These are phyloP conservation scores for Lingula anatina DNA, from an alignment of 2,888 invertebrate species.

Conservation along the genomic window DNA sequence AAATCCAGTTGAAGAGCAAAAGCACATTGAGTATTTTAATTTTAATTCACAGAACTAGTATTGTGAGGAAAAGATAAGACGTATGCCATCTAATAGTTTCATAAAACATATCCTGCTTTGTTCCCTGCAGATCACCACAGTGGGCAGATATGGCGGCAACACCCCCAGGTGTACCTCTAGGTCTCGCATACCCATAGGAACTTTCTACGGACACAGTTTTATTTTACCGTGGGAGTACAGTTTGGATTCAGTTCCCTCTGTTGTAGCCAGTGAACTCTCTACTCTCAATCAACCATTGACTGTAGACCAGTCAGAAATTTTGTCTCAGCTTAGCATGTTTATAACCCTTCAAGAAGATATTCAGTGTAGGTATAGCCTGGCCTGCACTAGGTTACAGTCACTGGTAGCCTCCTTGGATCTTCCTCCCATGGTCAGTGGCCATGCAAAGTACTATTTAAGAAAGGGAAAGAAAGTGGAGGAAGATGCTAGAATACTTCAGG, in stretches of 20 bases:
- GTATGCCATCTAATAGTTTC: too few species aligned
- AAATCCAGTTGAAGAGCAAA: too few species aligned
- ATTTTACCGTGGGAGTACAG: conserved; percentile 62
- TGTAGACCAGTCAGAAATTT: conserved; percentile 28
- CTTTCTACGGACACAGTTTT: conserved; percentile 85
- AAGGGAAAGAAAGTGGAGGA: conserved; percentile 58
- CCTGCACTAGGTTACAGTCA: conserved; percentile 77
- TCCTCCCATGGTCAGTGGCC: conserved; percentile 55
- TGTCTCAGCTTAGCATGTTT: conserved; percentile 59
- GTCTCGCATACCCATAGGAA: conserved; percentile 86
- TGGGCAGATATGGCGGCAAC: conserved; percentile 87
- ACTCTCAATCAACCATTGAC: background rate
- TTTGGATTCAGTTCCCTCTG: background rate
- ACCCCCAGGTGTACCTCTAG: conserved; percentile 82
- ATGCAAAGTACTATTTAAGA: conserved; percentile 62
- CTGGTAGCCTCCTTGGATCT: conserved; percentile 56
- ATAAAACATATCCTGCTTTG: too few species aligned
- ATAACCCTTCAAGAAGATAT: conserved; percentile 73
- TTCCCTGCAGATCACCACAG: conserved; percentile 78
- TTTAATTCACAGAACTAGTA: too few species aligned
- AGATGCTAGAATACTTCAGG: conserved; percentile 53
- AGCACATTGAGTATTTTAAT: too few species aligned
- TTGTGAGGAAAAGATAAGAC: too few species aligned
- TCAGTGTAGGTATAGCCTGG: conserved; percentile 74
- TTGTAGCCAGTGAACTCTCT: background rate